phyloP scores from a whole-genome alignment of 2,113 vertebrate genomes.

The Osmerus eperlanus region DNA sequence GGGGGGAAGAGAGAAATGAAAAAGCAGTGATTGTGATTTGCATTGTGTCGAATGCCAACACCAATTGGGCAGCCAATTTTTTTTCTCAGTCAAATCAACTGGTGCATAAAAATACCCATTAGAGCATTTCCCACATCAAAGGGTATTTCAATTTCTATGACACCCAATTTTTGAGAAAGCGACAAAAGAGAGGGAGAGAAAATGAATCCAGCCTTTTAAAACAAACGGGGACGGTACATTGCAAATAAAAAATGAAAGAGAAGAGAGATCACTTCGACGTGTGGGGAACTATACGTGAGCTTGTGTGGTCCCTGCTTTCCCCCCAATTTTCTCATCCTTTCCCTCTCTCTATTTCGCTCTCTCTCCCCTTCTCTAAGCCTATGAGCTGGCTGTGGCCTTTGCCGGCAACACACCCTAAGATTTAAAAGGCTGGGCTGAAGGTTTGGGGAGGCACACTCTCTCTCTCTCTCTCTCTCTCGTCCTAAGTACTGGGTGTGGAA shows the following conservation, averaged over 20 bases:
- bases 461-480: constrained; percentile 11
- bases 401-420: constrained; percentile 70
- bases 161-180: constrained; percentile 14
- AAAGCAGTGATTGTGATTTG: too few relatives aligned
- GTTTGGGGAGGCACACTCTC: constrained; percentile 57
- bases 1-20: constrained; percentile 40
- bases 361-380: constrained; percentile 61
- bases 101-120: constrained; percentile 38
- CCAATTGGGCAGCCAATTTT: constrained; percentile 48
- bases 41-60: constrained; percentile 38
- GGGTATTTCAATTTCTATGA: constrained; percentile 42
- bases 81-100: constrained; percentile 40
- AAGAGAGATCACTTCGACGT: constrained; percentile 27
- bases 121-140: constrained; percentile 63
- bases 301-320: constrained; percentile 60
- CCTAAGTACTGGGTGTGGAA: constrained; percentile 34
- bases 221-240: not conserved
- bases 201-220: not conserved
- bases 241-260: not conserved
- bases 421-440: constrained; percentile 72
- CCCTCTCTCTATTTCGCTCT: constrained; percentile 32
- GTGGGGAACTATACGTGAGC: constrained; percentile 27
- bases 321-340: not conserved
- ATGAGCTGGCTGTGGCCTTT: constrained; percentile 68
- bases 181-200: not conserved